Percentiles rank a stretch among this genome's conserved stretches.
These are phyloP conservation scores for Craseonycteris thonglongyai DNA, from an alignment of 2,113 vertebrate species.

Conservation along the genomic window DNA sequence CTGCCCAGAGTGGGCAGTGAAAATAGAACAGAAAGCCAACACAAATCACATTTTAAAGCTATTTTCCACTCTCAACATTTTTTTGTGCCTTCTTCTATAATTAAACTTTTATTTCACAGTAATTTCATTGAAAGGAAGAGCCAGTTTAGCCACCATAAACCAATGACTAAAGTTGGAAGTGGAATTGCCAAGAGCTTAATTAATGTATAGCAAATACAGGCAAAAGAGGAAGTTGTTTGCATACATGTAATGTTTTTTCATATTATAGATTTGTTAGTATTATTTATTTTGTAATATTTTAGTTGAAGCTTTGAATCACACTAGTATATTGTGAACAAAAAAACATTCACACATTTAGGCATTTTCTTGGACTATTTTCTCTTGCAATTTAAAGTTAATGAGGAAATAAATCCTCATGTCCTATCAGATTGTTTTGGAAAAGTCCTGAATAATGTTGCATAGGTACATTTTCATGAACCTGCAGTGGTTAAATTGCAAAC, in stretches of 20 bases:
- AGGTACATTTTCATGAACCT: not conserved
- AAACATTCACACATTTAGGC: not conserved
- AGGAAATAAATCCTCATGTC: not conserved
- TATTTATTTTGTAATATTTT: not conserved
- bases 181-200: not conserved
- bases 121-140: not conserved
- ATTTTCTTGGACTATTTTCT: not conserved
- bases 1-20: not conserved
- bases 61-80: not conserved
- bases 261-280: not conserved
- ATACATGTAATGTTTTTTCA: not conserved
- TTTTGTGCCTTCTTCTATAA: not conserved
- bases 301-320: not conserved
- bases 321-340: not conserved
- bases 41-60: not conserved
- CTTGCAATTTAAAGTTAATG: not conserved
- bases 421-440: not conserved
- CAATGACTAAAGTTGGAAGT: not conserved
- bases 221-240: not conserved
- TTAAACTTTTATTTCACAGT: not conserved
- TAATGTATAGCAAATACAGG: not conserved
- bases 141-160: not conserved
- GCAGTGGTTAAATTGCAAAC: constrained; percentile 18
- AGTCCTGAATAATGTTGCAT: not conserved
- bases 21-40: not conserved